Conservation (phyloP, 2,113 vertebrate species). For the human (Homo sapiens) region DNA sequence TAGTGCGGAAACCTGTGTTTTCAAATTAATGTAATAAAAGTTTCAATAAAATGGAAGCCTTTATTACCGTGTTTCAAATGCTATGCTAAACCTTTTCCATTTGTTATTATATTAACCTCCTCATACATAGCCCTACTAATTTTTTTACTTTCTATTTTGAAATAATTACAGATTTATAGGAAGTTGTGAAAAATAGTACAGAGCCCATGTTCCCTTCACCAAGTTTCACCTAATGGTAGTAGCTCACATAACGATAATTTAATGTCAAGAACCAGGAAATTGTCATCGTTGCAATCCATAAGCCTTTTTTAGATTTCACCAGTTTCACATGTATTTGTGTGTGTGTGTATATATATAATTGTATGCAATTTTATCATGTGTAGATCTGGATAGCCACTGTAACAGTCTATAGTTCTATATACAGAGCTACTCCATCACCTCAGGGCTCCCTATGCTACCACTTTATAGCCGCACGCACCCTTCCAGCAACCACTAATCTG, state of each 20-base stretch:
- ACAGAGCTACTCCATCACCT: neutral
- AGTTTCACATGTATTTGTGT: neutral
- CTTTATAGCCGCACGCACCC: neutral
- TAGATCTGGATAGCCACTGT: neutral
- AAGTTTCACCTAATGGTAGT: neutral
- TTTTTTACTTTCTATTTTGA: constrained; percentile 15
- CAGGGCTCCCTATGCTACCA: neutral
- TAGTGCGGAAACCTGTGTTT: neutral
- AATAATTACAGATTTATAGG: neutral
- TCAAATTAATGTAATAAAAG: neutral
- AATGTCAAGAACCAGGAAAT: neutral
- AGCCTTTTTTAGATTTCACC: neutral
- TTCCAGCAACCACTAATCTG: neutral
- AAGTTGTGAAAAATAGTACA: constrained; percentile 6
- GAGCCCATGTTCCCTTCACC: neutral
- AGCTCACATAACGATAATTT: neutral
- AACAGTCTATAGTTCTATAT: neutral
- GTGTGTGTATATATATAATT: neutral
- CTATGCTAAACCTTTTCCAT: neutral
- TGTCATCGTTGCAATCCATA: neutral
- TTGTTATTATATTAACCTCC: neutral
- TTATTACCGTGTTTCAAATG: neutral
- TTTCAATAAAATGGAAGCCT: neutral
- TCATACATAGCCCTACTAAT: neutral
- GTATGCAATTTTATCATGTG: neutral